phyloP scores from a whole-genome alignment of 1,140 invertebrate species.

The Amyelois transitella region DNA sequence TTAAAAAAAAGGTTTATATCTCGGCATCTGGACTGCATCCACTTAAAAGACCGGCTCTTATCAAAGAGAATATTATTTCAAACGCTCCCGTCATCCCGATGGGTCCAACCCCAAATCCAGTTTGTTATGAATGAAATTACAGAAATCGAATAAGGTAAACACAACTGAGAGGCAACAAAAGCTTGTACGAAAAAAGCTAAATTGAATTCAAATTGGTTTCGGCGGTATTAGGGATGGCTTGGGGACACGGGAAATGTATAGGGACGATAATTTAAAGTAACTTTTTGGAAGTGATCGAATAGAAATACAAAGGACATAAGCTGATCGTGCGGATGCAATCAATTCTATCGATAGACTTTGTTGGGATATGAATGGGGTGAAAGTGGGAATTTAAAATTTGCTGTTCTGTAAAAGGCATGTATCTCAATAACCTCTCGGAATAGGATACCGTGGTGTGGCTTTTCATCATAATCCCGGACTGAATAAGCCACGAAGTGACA shows the following conservation, averaged over 20 bases:
- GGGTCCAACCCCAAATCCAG: slow-evolving; percentile 69
- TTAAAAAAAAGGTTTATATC: not conserved
- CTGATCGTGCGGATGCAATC: not conserved
- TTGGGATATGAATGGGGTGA: not conserved
- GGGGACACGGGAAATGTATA: slow-evolving; percentile 56
- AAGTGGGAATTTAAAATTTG: not conserved
- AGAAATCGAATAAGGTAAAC: slow-evolving; percentile 75
- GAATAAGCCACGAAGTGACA: too few relatives aligned
- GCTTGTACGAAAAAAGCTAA: slow-evolving; percentile 70
- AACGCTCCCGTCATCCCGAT: slow-evolving; percentile 70
- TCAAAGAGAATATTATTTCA: slow-evolving; percentile 73
- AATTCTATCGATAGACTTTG: not conserved
- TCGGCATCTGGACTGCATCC: not conserved
- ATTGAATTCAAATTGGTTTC: slow-evolving; percentile 74
- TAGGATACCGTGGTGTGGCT: too few relatives aligned
- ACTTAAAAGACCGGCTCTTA: slow-evolving; percentile 51
- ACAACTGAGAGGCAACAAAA: slow-evolving; percentile 73
- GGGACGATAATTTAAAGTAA: slow-evolving; percentile 61
- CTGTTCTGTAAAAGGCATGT: too few relatives aligned
- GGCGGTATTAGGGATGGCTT: slow-evolving; percentile 69
- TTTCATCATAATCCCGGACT: too few relatives aligned
- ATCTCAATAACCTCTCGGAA: too few relatives aligned
- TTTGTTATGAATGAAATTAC: slow-evolving; percentile 75
- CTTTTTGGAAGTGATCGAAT: slow-evolving; percentile 25
- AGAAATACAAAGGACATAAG: not conserved